Evolutionary conservation across 1,140 invertebrate genomes (phyloP), one percentile per base, ranked within the genome.

Genomic region (Himalopsyche phryganea): DNA sequence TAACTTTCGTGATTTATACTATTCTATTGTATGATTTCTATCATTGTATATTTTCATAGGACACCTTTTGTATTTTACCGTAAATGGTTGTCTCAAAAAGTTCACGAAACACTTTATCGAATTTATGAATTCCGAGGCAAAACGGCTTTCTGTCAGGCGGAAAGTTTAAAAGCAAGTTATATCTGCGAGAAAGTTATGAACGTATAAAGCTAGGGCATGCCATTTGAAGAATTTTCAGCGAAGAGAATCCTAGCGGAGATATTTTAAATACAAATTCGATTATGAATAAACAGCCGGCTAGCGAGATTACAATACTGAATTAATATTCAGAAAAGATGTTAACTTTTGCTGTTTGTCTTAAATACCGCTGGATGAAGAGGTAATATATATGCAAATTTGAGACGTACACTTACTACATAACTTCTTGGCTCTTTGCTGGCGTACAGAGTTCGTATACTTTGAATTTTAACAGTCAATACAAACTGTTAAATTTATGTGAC

Each of bases 251-350:
- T 20, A 13, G 11, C 38, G 36, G 20, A 51, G 55, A 53, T 53
- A 56, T 63, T 63, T 63, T 63, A 63, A 56, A 63, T 63, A 63
- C 61, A 63, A 63, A 63, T 63, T 63, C 61, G 61, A 63, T 63
- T 63, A 63, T 35, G 55, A 50, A 62, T 54, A 63, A 63, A 59
- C 57, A 59, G 54, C 19, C 57, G 61, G 51, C 42, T 42, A 36
- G 41, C 61, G 51, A 50, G 44, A 58, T 52, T 51, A 56, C 53
- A 62, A 57, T 58, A 52, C 40, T 42, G 49, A 61, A 59, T 59
- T 58, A 63, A 56, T 58, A 63, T 63, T 63, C 61, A 32, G 52
- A 55, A 63, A 63, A 45, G 61, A 58, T 63, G 60, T 41, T 44
- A 55, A 62, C 53, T 61, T 61, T 61, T 18, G 52, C 46, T 61